phyloP scores from a whole-genome alignment of 2,113 vertebrate genomes.

The Pollachius pollachius region DNA sequence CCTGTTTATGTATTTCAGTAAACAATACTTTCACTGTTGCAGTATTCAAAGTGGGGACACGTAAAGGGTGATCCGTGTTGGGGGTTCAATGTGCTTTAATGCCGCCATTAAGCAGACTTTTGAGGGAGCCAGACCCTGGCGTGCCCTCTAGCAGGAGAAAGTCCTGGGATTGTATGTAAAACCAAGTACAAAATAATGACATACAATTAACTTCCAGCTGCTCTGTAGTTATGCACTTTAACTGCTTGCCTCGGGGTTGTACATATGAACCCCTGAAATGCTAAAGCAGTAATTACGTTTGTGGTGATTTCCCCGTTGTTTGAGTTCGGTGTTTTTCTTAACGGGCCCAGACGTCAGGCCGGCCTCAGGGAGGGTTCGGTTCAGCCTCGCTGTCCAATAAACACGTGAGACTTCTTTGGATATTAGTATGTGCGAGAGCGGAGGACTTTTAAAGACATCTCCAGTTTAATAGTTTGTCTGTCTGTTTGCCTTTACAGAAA shows the following conservation, averaged over 20 bases:
- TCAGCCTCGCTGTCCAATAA: too few relatives aligned
- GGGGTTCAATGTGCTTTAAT: too few relatives aligned
- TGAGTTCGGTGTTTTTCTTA: too few relatives aligned
- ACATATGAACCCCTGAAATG: constrained; percentile 59
- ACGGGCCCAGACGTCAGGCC: too few relatives aligned
- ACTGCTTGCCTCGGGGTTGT: constrained; percentile 58
- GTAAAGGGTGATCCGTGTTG: not conserved
- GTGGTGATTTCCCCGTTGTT: constrained; percentile 37
- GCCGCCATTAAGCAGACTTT: not conserved
- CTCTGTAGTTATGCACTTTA: constrained; percentile 69
- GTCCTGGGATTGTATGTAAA: constrained; percentile 58
- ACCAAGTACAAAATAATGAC: constrained; percentile 68
- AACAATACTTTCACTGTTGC: not conserved
- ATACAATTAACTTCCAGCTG: constrained; percentile 66
- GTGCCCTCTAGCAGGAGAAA: constrained; percentile 59
- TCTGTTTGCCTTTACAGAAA: not conserved
- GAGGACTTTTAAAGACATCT: not conserved
- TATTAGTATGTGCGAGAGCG: not conserved
- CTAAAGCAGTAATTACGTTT: constrained; percentile 65
- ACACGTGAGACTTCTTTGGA: too few relatives aligned
- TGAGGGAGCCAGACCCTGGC: not conserved
- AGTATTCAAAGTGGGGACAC: not conserved
- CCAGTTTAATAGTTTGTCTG: not conserved
- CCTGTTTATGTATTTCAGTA: not conserved
- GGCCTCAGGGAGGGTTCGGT: too few relatives aligned